Conservation (phyloP, 2,888 invertebrate genomes). For the Boloria euphrosyne region DNA sequence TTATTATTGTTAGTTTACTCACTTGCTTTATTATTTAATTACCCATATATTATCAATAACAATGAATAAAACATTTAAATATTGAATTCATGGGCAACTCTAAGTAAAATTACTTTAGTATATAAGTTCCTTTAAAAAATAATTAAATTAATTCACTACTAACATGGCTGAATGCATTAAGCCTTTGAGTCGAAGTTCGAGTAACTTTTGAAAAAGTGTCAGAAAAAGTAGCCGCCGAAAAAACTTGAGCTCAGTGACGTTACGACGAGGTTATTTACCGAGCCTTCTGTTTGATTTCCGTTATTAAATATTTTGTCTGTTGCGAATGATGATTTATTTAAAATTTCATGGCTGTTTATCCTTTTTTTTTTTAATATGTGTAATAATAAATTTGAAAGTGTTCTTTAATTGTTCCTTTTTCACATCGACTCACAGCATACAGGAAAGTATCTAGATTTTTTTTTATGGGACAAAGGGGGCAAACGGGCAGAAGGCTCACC, state of each 20-base stretch:
- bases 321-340: constrained; percentile 21
- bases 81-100: not conserved
- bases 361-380: too few species aligned
- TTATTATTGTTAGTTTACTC: too few species aligned
- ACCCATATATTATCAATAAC: too few species aligned
- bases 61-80: too few species aligned
- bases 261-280: constrained; percentile 55
- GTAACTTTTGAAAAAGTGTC: constrained; percentile 45
- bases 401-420: too few species aligned
- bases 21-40: too few species aligned
- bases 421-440: too few species aligned
- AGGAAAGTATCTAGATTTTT: too few species aligned
- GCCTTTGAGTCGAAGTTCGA: constrained; percentile 14
- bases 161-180: constrained; percentile 13
- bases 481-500: too few species aligned
- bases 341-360: not conserved
- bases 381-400: too few species aligned
- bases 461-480: too few species aligned
- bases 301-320: constrained; percentile 28
- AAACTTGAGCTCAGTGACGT: constrained; percentile 50
- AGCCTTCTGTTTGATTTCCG: constrained; percentile 38
- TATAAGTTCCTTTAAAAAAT: constrained; percentile 3
- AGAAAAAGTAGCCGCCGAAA: constrained; percentile 59
- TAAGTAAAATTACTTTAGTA: not conserved
- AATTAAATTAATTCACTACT: not conserved